These are phyloP conservation scores for Chionis minor DNA, from an alignment of 2,113 vertebrate species.

Conservation along the genomic window DNA sequence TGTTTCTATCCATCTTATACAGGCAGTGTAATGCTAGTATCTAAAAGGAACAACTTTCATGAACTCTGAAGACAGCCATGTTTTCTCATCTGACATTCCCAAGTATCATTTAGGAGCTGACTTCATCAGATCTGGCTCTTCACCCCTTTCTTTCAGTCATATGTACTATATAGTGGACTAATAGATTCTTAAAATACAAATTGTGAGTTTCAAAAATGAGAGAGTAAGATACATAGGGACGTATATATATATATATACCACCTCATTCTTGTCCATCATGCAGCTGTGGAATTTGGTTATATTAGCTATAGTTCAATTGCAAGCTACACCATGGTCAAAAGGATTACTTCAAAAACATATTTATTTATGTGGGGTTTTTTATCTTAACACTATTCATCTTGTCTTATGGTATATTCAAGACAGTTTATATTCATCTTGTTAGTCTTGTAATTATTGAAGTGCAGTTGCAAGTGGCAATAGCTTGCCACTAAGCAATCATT, in stretches of 20 bases:
- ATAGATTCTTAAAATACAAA: background rate
- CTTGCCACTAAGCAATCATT: background rate
- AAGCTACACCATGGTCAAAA: background rate
- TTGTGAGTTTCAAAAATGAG: background rate
- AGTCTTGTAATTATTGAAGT: background rate
- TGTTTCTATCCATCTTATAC: background rate
- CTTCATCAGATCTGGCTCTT: background rate
- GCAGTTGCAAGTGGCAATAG: background rate
- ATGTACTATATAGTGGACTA: background rate
- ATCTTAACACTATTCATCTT: background rate
- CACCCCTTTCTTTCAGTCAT: background rate
- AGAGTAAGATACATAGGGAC: background rate
- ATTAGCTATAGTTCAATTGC: background rate
- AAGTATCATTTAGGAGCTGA: background rate
- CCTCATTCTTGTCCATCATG: background rate
- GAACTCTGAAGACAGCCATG: background rate
- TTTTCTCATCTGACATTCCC: background rate
- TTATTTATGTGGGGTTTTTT: background rate
- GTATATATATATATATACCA: background rate
- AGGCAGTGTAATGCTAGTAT: background rate
- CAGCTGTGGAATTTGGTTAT: background rate
- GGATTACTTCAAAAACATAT: background rate
- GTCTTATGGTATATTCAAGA: background rate
- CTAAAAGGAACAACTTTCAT: background rate
- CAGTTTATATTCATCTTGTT: background rate